Evolutionary conservation across 2,888 invertebrate genomes (phyloP).

Genomic region (Thecophora atra): DNA sequence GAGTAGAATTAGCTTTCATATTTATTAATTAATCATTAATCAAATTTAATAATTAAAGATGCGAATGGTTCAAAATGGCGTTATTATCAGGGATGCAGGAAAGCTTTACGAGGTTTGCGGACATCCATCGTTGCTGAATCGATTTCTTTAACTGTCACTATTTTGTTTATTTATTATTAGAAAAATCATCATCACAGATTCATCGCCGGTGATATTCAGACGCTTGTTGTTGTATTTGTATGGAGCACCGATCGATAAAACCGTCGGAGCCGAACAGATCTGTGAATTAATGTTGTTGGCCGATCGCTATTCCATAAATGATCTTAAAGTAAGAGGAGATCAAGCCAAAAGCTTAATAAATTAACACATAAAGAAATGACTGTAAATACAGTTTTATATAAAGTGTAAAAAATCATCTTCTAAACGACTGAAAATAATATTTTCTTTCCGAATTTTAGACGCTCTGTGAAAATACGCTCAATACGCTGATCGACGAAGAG

Average conservation of each 20-base stretch:
- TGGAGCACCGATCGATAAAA: slow-evolving; percentile 70
- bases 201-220: slow-evolving; percentile 71
- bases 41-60: slow-evolving; percentile 61
- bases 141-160: neutral
- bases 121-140: neutral
- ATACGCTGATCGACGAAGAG: slow-evolving; percentile 71
- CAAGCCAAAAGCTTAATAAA: neutral
- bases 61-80: slow-evolving; percentile 77
- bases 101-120: slow-evolving; percentile 72
- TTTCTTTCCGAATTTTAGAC: slow-evolving; percentile 58
- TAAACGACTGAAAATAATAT: neutral
- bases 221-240: slow-evolving; percentile 74
- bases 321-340: slow-evolving; percentile 66
- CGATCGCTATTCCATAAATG: slow-evolving; percentile 73
- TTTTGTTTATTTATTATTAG: slow-evolving; percentile 57
- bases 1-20: no score
- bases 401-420: neutral
- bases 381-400: neutral
- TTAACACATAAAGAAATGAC: neutral
- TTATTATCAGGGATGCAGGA: slow-evolving; percentile 77
- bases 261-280: slow-evolving; percentile 69
- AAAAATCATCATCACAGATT: slow-evolving; percentile 75
- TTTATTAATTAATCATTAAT: no score
- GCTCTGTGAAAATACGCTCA: slow-evolving; percentile 72
- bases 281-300: slow-evolving; percentile 73